phyloP scores from a whole-genome alignment of 2,888 invertebrate species.

The Pterobdella sp. region DNA sequence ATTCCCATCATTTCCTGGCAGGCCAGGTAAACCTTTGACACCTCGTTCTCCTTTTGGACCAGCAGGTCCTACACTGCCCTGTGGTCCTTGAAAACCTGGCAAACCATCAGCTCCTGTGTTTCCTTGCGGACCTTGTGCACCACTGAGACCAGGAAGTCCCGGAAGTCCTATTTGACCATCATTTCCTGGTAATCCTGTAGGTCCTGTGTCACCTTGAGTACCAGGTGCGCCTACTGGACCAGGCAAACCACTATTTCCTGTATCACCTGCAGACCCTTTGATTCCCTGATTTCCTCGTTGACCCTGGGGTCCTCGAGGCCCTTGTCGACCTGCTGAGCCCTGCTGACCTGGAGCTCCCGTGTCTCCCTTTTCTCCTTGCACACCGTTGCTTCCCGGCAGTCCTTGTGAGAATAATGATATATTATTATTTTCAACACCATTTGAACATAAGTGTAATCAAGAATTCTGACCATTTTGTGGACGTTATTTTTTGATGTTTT shows the following conservation, averaged over 20 bases:
- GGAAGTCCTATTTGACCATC: conserved; percentile 11
- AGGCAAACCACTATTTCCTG: conserved; percentile 17
- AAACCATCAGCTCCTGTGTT: conserved; percentile 31
- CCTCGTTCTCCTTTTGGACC: conserved; percentile 27
- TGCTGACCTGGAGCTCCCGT: conserved; percentile 27
- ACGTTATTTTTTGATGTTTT: too few species aligned
- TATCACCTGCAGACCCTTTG: conserved; percentile 27
- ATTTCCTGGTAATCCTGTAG: conserved; percentile 22
- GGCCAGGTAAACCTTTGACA: conserved; percentile 13
- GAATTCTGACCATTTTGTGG: too few species aligned
- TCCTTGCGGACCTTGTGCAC: conserved; percentile 33
- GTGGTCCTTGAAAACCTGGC: not conserved
- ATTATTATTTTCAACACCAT: too few species aligned
- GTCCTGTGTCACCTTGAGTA: conserved; percentile 30
- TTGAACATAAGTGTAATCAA: too few species aligned
- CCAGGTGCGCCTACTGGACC: not conserved
- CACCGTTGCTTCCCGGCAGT: conserved; percentile 23
- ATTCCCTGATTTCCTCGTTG: conserved; percentile 14
- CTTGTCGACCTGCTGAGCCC: conserved; percentile 18
- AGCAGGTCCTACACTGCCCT: conserved; percentile 53
- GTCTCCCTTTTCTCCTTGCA: conserved; percentile 27
- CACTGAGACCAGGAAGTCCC: conserved; percentile 29
- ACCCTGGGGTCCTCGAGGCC: conserved; percentile 25
- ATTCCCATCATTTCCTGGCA: conserved; percentile 22
- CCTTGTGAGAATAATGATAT: too few species aligned